Evolutionary conservation across 37 sponge, comb jelly and placozoan genomes (phyloP).

Genomic region (Aphrocallistes beatrix): DNA sequence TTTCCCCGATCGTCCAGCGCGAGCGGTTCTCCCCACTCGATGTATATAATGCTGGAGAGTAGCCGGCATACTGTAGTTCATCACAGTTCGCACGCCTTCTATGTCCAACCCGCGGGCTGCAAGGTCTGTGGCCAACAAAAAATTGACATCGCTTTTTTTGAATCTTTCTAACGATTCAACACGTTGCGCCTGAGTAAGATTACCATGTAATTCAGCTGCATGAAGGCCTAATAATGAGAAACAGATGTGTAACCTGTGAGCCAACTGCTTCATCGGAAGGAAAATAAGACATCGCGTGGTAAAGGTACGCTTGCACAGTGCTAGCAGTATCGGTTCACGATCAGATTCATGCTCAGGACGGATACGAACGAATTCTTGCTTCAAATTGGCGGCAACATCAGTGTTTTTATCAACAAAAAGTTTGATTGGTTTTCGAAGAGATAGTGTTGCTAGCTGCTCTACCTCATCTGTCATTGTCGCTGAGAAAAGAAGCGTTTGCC

Average conservation of each 20-base stretch:
- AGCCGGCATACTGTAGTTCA: slow-evolving; percentile 88
- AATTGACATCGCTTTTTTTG: slow-evolving; percentile 57
- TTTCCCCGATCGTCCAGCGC: slow-evolving; percentile 82
- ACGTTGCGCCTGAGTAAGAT: slow-evolving; percentile 76
- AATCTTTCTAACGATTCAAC: slow-evolving; percentile 79
- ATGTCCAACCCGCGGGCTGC: slow-evolving; percentile 95
- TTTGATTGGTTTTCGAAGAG: slow-evolving; percentile 78
- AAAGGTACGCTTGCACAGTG: slow-evolving; percentile 84
- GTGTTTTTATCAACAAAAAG: slow-evolving; percentile 92
- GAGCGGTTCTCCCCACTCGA: slow-evolving; percentile 89
- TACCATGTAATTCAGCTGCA: slow-evolving; percentile 88
- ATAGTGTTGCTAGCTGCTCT: slow-evolving; percentile 73
- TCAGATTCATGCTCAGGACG: slow-evolving; percentile 49
- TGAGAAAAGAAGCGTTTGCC: slow-evolving; percentile 97
- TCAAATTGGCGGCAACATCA: slow-evolving; percentile 76
- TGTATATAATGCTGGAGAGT: slow-evolving; percentile 92
- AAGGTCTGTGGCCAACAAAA: slow-evolving; percentile 85
- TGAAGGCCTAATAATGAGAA: slow-evolving; percentile 73
- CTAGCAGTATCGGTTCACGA: slow-evolving; percentile 61
- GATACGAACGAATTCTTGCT: slow-evolving; percentile 91
- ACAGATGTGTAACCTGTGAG: slow-evolving; percentile 69
- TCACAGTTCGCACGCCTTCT: slow-evolving; percentile 79
- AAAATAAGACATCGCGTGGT: slow-evolving; percentile 76
- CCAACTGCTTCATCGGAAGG: slow-evolving; percentile 70
- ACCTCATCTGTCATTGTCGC: slow-evolving; percentile 99